A percentile compares a stretch with the other conserved stretches of the same genome.
Evolutionary conservation across 2,113 vertebrate genomes (phyloP).

Genomic region (Turdus rufiventris): DNA sequence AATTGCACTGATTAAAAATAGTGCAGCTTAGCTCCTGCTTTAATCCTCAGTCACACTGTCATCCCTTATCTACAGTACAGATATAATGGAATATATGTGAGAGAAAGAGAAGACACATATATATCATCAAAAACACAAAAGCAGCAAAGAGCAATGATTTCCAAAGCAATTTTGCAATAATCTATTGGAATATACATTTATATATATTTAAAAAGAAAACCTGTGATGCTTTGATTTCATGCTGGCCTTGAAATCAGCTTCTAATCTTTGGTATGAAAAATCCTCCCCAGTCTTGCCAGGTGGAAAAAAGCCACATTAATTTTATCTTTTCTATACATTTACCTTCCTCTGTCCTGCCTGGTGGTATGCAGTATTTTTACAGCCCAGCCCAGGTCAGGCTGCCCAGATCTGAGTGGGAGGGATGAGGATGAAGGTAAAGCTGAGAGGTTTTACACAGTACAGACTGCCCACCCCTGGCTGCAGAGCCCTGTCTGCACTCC

Average conservation of each 20-base stretch:
- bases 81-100: background rate
- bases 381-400: background rate
- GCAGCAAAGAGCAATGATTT: background rate
- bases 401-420: background rate
- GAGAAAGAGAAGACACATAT: background rate
- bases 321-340: background rate
- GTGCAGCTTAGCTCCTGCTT: background rate
- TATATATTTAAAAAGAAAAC: background rate
- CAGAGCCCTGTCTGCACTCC: background rate
- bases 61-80: background rate
- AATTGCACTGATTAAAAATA: background rate
- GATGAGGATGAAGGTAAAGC: background rate
- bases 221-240: background rate
- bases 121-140: background rate
- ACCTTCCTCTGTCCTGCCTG: background rate
- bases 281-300: background rate
- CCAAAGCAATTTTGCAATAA: background rate
- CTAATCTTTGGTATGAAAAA: background rate
- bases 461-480: background rate
- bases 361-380: background rate
- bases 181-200: background rate
- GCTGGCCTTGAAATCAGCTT: background rate
- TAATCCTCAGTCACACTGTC: background rate
- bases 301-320: background rate
- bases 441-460: background rate